phyloP scores from a whole-genome alignment of 2,113 vertebrate species.

The Calidris pygmaea region DNA sequence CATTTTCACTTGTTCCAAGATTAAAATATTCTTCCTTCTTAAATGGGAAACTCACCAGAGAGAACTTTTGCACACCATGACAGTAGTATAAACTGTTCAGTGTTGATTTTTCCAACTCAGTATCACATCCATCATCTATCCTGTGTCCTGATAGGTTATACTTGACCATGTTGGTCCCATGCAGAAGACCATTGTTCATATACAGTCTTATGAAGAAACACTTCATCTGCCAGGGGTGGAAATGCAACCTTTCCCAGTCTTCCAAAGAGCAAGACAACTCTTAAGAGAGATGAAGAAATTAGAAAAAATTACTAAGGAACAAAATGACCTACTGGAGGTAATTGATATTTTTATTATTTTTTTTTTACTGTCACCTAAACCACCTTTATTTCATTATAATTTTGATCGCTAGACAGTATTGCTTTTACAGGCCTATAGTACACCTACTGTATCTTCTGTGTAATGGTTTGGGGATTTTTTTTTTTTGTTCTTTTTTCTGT shows the following conservation, averaged over 20 bases:
- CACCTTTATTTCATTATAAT: neutral
- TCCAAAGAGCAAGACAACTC: constrained; percentile 78
- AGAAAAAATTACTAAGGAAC: constrained; percentile 83
- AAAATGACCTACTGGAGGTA: constrained; percentile 83
- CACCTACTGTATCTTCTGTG: neutral
- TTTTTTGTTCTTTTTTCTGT: neutral
- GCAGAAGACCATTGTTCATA: constrained; percentile 80
- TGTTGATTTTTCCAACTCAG: neutral
- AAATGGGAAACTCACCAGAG: neutral
- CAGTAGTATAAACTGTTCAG: neutral
- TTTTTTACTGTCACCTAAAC: neutral
- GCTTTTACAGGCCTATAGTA: neutral
- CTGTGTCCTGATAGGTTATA: constrained; percentile 73
- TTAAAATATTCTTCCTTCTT: neutral
- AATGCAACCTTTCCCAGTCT: constrained; percentile 79
- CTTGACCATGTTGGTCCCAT: constrained; percentile 82
- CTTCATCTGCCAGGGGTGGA: constrained; percentile 79
- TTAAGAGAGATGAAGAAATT: constrained; percentile 79
- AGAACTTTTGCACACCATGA: neutral
- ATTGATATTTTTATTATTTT: neutral
- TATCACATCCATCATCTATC: neutral
- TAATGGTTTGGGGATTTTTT: neutral
- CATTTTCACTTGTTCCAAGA: neutral
- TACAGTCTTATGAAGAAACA: constrained; percentile 80
- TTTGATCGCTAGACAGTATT: neutral